A percentile compares a stretch with the other conserved stretches of the same genome.
Conservation (phyloP, 2,113 vertebrate species). For the Syrrhaptes paradoxus region DNA sequence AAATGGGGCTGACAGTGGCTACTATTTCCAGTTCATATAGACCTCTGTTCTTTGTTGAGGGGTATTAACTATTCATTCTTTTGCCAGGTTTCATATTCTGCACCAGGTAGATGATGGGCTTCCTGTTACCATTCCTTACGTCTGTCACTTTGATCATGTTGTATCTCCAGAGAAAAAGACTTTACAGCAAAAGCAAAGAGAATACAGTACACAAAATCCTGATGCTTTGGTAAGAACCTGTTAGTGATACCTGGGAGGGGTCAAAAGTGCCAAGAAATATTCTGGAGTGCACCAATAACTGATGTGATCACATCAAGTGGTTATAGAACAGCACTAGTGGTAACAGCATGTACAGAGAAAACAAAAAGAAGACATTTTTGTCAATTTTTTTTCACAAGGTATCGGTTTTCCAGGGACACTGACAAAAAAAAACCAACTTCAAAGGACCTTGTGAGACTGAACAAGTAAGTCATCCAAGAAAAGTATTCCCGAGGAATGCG, state of each 20-base stretch:
- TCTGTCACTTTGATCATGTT: not conserved
- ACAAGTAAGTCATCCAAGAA: not conserved
- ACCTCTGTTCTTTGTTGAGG: not conserved
- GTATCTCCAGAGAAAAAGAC: not conserved
- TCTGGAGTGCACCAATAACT: not conserved
- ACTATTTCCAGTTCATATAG: too few relatives aligned
- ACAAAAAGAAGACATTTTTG: not conserved
- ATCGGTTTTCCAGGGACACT: not conserved
- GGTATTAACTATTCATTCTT: not conserved
- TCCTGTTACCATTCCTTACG: not conserved
- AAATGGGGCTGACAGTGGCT: not conserved
- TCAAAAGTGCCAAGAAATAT: not conserved
- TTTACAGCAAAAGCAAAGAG: not conserved
- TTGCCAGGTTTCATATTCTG: not conserved
- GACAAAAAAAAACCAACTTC: not conserved
- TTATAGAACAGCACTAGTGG: not conserved
- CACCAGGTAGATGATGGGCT: not conserved
- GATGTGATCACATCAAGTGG: not conserved
- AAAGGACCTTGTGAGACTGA: not conserved
- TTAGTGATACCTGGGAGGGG: not conserved
- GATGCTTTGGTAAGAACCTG: not conserved
- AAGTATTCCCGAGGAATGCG: not conserved
- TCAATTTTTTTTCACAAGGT: not conserved
- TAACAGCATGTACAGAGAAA: not conserved
- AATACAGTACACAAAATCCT: not conserved